Evolutionary conservation across 2,888 invertebrate genomes (phyloP).

Genomic region (Axea sp.): DNA sequence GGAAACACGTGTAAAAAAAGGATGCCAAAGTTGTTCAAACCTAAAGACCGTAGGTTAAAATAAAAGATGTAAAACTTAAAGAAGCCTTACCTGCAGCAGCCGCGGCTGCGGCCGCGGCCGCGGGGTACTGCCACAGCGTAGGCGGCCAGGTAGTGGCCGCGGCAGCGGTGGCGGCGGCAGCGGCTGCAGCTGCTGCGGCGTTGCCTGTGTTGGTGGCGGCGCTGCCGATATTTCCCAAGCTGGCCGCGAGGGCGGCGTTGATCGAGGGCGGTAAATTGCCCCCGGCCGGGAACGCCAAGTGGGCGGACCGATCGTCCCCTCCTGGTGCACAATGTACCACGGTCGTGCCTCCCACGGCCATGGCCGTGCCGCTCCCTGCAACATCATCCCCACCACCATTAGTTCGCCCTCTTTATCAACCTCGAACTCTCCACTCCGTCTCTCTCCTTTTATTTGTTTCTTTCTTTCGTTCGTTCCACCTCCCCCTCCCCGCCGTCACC

Average conservation of each 20-base stretch:
- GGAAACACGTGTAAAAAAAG: no score
- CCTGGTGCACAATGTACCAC: conserved; percentile 85
- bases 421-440: conserved; percentile 16
- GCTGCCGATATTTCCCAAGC: conserved; percentile 70
- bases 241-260: conserved; percentile 79
- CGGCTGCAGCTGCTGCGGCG: conserved; percentile 67
- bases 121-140: conserved; percentile 90
- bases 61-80: no score
- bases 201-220: conserved; percentile 81
- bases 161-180: conserved; percentile 66
- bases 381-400: conserved; percentile 66
- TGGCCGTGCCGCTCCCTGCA: conserved; percentile 84
- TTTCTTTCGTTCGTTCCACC: conserved; percentile 3
- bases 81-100: conserved; percentile 67
- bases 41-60: no score
- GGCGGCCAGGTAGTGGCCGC: conserved; percentile 83
- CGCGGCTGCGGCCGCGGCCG: conserved; percentile 69
- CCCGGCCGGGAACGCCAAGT: conserved; percentile 80
- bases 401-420: conserved; percentile 35
- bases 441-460: conserved; percentile 8
- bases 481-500: conserved; percentile 9
- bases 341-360: conserved; percentile 84
- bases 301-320: conserved; percentile 81
- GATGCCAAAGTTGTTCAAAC: no score
- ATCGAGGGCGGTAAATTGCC: conserved; percentile 75